A percentile compares a stretch with the other conserved stretches of the same genome.
Conservation (phyloP, 2,888 invertebrate genomes). For the Nowickia ferox region DNA sequence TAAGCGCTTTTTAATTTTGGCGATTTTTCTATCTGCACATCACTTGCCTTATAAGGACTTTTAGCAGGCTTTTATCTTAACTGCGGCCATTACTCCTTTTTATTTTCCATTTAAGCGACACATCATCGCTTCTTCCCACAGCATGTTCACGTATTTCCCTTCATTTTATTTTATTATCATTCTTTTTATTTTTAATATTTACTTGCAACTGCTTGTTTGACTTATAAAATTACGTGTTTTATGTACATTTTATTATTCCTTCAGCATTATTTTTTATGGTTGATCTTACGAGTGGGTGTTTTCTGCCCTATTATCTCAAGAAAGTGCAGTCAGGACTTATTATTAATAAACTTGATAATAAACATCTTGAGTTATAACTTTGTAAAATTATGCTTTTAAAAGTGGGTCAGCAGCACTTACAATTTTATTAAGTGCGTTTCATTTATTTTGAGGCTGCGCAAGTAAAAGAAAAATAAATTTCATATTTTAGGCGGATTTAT, state of each 20-base stretch:
- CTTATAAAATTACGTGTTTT: slow-evolving; percentile 59
- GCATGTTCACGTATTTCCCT: neutral
- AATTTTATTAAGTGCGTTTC: neutral
- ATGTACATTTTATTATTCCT: slow-evolving; percentile 17
- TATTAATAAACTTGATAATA: slow-evolving; percentile 59
- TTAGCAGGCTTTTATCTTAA: neutral
- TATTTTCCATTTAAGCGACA: neutral
- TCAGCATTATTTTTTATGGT: slow-evolving; percentile 6
- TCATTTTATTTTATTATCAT: neutral
- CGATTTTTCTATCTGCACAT: too few relatives aligned
- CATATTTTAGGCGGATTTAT: too few relatives aligned
- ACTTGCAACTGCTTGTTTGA: slow-evolving; percentile 49
- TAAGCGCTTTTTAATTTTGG: too few relatives aligned
- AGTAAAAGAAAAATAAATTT: too few relatives aligned
- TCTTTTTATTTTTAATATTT: slow-evolving; percentile 12
- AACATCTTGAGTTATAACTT: slow-evolving; percentile 53
- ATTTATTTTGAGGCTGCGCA: neutral
- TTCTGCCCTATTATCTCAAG: neutral
- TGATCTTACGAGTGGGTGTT: neutral
- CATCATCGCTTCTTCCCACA: neutral
- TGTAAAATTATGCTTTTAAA: slow-evolving; percentile 21
- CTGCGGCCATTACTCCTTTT: neutral
- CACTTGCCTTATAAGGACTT: too few relatives aligned
- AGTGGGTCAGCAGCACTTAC: slow-evolving; percentile 41
- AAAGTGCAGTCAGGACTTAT: slow-evolving; percentile 35